phyloP scores from a whole-genome alignment of 1,140 invertebrate genomes.

The Drosophila pectinifera region DNA sequence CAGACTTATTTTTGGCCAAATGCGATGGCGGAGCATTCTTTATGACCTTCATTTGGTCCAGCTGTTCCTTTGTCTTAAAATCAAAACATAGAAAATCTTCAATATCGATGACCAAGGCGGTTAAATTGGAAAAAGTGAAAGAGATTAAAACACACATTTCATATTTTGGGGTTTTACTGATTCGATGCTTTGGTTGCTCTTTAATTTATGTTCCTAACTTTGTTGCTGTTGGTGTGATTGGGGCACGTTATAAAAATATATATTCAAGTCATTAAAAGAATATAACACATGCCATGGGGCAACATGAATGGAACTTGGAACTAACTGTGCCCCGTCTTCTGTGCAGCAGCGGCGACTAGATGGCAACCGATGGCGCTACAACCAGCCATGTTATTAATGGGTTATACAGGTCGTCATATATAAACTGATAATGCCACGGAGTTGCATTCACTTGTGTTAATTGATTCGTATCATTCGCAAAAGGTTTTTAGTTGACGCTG shows the following conservation, averaged over 20 bases:
- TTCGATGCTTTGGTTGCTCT: conserved; percentile 7
- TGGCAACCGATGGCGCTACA: not conserved
- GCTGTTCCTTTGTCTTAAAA: conserved; percentile 87
- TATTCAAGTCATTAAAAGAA: conserved; percentile 43
- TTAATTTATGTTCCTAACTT: conserved; percentile 21
- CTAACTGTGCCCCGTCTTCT: conserved; percentile 39
- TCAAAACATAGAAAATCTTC: conserved; percentile 38
- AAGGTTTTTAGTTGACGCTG: conserved; percentile 1
- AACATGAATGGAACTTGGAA: conserved; percentile 55
- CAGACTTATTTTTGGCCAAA: conserved; percentile 93
- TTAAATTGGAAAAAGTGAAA: not conserved
- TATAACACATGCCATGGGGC: conserved; percentile 48
- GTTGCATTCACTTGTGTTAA: conserved; percentile 18
- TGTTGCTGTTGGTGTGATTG: not conserved
- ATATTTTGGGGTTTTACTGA: conserved; percentile 29
- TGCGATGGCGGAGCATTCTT: conserved; percentile 93
- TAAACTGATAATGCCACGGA: conserved; percentile 1
- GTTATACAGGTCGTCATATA: conserved; percentile 2
- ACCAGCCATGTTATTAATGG: conserved; percentile 10
- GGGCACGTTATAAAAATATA: conserved; percentile 54
- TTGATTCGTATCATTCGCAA: conserved; percentile 6
- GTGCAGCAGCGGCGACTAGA: conserved; percentile 21
- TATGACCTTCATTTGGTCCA: conserved; percentile 90
- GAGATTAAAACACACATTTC: conserved; percentile 26
- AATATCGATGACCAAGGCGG: not conserved